A percentile compares a stretch with the other conserved stretches of the same genome.
Conservation (phyloP, 2,797 vertebrate genomes). For the Setipinna tenuifilis region DNA sequence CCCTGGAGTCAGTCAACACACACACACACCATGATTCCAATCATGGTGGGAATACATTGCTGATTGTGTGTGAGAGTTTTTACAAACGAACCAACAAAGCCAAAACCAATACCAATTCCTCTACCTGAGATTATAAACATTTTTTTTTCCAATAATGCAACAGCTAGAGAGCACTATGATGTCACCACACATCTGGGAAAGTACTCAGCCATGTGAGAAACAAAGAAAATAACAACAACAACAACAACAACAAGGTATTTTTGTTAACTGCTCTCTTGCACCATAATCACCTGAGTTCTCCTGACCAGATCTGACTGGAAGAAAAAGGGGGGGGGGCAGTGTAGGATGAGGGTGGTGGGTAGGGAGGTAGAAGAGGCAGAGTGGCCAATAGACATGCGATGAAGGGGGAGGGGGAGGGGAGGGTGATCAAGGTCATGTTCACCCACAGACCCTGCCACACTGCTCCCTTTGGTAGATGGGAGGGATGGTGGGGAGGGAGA, state of each 20-base stretch:
- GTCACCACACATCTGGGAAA: not conserved
- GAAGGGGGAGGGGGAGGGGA: constrained; percentile 56
- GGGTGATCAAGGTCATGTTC: not conserved
- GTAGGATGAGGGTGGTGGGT: not conserved
- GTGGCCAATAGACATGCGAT: no score
- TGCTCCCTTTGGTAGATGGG: not conserved
- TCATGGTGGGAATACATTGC: not conserved
- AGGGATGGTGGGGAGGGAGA: constrained; percentile 15
- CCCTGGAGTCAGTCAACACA: not conserved
- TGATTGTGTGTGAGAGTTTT: not conserved
- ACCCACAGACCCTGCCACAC: constrained; percentile 26
- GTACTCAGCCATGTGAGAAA: not conserved
- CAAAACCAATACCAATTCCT: not conserved
- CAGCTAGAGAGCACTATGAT: not conserved
- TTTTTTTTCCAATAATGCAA: not conserved
- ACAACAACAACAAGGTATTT: not conserved
- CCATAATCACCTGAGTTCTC: not conserved
- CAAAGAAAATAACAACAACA: not conserved
- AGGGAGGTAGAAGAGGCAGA: no score
- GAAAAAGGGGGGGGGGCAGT: not conserved
- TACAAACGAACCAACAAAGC: not conserved
- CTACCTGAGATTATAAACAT: not conserved
- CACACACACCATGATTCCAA: not conserved
- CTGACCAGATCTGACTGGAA: not conserved
- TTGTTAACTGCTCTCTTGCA: not conserved